These are phyloP conservation scores for Poeciliopsis infans DNA, from an alignment of 2,797 vertebrate genomes.

Conservation along the genomic window DNA sequence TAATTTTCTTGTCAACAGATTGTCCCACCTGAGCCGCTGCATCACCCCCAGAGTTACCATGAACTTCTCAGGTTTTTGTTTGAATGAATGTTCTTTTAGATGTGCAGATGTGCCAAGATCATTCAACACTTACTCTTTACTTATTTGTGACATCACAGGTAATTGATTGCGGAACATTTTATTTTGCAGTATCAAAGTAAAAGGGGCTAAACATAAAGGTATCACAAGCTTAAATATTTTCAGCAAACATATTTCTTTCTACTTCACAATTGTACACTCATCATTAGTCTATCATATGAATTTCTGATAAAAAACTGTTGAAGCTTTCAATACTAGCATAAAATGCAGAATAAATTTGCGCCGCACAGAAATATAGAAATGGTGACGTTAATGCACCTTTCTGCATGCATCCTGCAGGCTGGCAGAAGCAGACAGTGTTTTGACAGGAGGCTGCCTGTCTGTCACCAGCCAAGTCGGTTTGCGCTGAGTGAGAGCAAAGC, in stretches of 20 bases:
- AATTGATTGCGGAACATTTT: not conserved
- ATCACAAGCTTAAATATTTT: not conserved
- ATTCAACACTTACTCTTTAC: not conserved
- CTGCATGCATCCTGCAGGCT: constrained; percentile 37
- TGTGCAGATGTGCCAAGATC: not conserved
- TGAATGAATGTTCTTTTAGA: not conserved
- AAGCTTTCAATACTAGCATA: not conserved
- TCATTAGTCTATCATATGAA: not conserved
- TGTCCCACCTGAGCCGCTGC: not conserved
- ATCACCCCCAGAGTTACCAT: not conserved
- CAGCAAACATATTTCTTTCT: not conserved
- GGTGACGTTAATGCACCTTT: constrained; percentile 1
- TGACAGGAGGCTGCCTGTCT: constrained; percentile 73
- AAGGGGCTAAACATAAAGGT: not conserved
- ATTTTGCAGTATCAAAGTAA: not conserved
- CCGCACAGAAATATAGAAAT: not conserved
- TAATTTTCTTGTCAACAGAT: not conserved
- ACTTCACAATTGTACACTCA: not conserved
- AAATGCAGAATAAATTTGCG: not conserved
- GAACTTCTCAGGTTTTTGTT: not conserved
- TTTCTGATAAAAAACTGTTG: not conserved
- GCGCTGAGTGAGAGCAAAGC: constrained; percentile 72
- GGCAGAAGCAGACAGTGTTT: constrained; percentile 69
- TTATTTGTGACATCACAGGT: not conserved
- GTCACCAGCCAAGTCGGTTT: constrained; percentile 64